Evolutionary conservation across 2,888 invertebrate species (phyloP).

Genomic region (Halocaridina rubra): DNA sequence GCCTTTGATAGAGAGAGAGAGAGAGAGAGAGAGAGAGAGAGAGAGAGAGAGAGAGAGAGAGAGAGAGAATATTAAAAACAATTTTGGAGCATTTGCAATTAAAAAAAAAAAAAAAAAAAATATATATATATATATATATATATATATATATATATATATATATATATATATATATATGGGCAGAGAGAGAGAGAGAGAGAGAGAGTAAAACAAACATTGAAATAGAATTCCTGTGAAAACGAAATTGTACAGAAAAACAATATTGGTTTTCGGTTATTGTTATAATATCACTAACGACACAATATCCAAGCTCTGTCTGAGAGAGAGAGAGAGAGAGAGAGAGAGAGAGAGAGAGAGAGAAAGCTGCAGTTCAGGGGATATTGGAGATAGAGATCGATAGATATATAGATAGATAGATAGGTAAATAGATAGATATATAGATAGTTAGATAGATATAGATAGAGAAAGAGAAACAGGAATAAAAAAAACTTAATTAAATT

Average conservation of each 20-base stretch:
- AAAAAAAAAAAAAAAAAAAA: neutral
- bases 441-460: too few relatives aligned
- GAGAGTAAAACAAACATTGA: neutral
- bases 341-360: neutral
- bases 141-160: too few relatives aligned
- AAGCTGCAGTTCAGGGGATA: neutral
- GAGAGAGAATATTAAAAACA: neutral
- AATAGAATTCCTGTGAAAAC: neutral
- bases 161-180: neutral
- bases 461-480: neutral
- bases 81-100: neutral
- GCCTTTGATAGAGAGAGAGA: neutral
- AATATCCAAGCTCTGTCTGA: neutral
- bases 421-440: too few relatives aligned
- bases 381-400: too few relatives aligned
- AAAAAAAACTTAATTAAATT: neutral
- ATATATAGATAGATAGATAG: too few relatives aligned
- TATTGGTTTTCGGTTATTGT: neutral
- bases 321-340: neutral
- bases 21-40: neutral
- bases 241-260: neutral
- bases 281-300: neutral
- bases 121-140: too few relatives aligned
- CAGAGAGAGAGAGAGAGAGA: conserved; percentile 23
- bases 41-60: conserved; percentile 7